A percentile compares a stretch with the other conserved stretches of the same genome.
Evolutionary conservation across 2,888 invertebrate species (phyloP).

Genomic region (Torymus tubicola): DNA sequence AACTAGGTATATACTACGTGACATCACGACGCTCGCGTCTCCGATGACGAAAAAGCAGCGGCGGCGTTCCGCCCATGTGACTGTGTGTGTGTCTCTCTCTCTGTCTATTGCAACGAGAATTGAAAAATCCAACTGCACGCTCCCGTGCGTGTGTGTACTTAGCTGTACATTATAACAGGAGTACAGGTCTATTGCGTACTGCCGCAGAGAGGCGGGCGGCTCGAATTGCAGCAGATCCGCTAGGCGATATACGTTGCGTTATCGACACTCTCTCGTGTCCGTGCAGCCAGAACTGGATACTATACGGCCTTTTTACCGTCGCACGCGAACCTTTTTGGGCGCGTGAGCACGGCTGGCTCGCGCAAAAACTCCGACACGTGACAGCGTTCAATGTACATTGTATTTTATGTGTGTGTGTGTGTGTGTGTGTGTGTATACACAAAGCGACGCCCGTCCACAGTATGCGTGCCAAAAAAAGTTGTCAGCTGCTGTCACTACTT

Average conservation of each 20-base stretch:
- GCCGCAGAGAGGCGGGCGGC: neutral
- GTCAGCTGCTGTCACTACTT: too few species aligned
- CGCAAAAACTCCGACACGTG: too few species aligned
- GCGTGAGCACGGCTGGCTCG: neutral
- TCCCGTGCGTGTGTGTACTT: neutral
- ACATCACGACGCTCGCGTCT: neutral
- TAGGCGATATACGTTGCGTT: conserved; percentile 9
- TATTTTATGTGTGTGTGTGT: too few species aligned
- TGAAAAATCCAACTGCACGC: conserved; percentile 3
- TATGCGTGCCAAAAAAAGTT: too few species aligned
- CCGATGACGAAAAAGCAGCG: conserved; percentile 1
- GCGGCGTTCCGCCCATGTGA: neutral
- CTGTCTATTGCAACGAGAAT: neutral
- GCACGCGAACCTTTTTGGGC: neutral
- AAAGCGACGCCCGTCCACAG: too few species aligned
- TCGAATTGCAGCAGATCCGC: conserved; percentile 12
- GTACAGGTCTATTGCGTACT: neutral
- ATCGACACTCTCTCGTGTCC: neutral
- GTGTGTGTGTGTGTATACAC: too few species aligned
- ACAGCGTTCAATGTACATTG: too few species aligned
- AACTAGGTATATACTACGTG: neutral
- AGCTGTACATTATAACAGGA: neutral
- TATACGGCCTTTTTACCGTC: neutral
- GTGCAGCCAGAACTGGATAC: too few species aligned
- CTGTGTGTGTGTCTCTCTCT: neutral